phyloP scores from a whole-genome alignment of 2,113 vertebrate genomes.

The Lichenostomus cassidix region DNA sequence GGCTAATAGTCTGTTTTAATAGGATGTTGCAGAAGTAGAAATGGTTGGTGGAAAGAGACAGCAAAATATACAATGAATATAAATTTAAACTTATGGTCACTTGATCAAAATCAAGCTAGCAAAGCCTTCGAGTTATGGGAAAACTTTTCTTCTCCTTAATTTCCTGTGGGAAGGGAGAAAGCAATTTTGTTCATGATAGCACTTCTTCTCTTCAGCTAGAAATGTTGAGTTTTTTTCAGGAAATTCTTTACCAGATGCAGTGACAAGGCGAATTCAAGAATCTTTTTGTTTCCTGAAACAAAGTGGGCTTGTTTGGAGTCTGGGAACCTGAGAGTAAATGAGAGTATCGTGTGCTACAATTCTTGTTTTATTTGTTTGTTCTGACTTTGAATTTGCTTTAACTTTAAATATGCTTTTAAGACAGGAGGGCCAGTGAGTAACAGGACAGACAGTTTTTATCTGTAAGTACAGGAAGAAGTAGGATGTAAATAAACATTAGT shows the following conservation, averaged over 20 bases:
- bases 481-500: constrained; percentile 67
- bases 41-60: background rate
- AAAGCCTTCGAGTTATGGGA: constrained; percentile 39
- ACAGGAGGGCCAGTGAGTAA: background rate
- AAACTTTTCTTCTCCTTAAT: constrained; percentile 1
- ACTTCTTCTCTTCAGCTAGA: constrained; percentile 3
- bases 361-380: constrained; percentile 40
- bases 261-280: background rate
- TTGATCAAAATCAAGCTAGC: constrained; percentile 24
- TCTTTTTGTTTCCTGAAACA: constrained; percentile 52
- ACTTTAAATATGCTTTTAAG: constrained; percentile 29
- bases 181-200: background rate
- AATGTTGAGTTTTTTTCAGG: background rate
- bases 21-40: background rate
- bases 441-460: constrained; percentile 20
- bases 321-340: constrained; percentile 42
- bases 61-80: background rate
- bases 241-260: constrained; percentile 12
- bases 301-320: constrained; percentile 33
- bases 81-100: background rate
- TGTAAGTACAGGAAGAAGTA: constrained; percentile 57
- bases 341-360: background rate
- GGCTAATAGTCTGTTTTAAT: background rate
- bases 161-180: constrained; percentile 62
- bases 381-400: constrained; percentile 33